Base-by-base conservation (phyloP, 2,797 vertebrate species). In the Nannoperca obscura region DNA sequence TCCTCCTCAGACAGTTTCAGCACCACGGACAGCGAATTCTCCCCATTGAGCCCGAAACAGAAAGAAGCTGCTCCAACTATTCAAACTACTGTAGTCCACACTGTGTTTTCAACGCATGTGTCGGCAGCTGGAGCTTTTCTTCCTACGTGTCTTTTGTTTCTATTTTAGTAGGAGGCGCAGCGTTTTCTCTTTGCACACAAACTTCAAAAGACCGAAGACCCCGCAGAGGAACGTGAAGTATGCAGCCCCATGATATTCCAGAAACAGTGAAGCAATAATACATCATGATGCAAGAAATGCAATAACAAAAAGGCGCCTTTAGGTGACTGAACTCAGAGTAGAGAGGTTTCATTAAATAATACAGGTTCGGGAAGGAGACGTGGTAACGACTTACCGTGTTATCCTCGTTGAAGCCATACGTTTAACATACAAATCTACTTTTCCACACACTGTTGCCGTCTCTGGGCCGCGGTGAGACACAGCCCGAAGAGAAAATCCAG, bases 381-480 rank as follows among this genome's bases (percentile, higher is more conserved):
- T 2, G 47, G 22, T 13, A 0, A 38, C 13, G 54, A 92, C 93
- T 92, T 81, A 93, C 93, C 92, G 74, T 20, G 84, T 84, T 82
- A 76, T 86, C 85, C 74, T 76, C 72, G 88, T 69, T 80, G 91
- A 89, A 90, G 86, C 92, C 92, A 93, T 92, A 64, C 44, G 87
- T 71, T 86, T 69, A 76, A 88, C 72, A 65, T 13, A 14, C 71
- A 87, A 63, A 86, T 86, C 64, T 81, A 93, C 92, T 93, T 94
- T 90, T 81, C 86, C 88, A 76, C 85, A 84, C 89, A 85, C 92
- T 89, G 92, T 92, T 90, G 91, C 85, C 74, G 81, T 88, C 65
- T 71, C 55, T 49, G 78, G 74, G 72, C 88, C 75, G 80, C 70
- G 50, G 80, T 14, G 7, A 69, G 36, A 86, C 70, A 86, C 89